A percentile compares a stretch with the other conserved stretches of the same genome.
Conservation (phyloP, 1,140 invertebrate species). For the Drosophila santomea region DNA sequence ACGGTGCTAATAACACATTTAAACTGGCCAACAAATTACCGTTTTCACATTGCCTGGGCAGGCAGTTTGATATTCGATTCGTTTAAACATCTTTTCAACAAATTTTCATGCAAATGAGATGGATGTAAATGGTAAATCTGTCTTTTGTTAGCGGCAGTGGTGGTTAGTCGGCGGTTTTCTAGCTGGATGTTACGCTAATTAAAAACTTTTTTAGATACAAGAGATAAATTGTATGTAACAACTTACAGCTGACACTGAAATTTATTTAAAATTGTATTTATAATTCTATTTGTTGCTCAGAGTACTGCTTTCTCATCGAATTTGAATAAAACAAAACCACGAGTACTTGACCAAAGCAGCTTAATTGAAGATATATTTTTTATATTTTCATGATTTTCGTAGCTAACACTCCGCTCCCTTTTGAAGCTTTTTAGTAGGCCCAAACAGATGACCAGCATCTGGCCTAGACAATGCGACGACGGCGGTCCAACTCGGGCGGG, state of each 20-base stretch:
- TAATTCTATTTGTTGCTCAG: no score
- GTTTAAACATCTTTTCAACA: slow-evolving; percentile 75
- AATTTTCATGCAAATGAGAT: slow-evolving; percentile 76
- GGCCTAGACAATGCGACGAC: slow-evolving; percentile 70
- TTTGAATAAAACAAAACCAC: no score
- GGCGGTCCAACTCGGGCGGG: slow-evolving; percentile 76
- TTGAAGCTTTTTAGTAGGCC: background rate
- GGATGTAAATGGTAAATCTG: slow-evolving; percentile 25
- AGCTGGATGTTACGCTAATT: background rate
- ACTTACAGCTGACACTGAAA: no score
- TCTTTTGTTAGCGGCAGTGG: background rate
- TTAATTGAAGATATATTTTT: no score
- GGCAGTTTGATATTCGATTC: slow-evolving; percentile 60
- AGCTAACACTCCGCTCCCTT: background rate
- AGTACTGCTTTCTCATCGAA: no score
- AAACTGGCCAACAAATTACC: slow-evolving; percentile 82
- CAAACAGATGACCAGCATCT: slow-evolving; percentile 78
- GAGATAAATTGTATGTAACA: no score
- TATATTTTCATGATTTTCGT: background rate
- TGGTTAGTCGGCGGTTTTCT: background rate
- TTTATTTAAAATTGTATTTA: no score
- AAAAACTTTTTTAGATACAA: no score
- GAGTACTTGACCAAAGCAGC: no score
- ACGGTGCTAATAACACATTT: slow-evolving; percentile 80
- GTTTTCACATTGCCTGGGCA: slow-evolving; percentile 59